Evolutionary conservation across 2,888 invertebrate species (phyloP).

Genomic region (Patella ulyssiponensis): DNA sequence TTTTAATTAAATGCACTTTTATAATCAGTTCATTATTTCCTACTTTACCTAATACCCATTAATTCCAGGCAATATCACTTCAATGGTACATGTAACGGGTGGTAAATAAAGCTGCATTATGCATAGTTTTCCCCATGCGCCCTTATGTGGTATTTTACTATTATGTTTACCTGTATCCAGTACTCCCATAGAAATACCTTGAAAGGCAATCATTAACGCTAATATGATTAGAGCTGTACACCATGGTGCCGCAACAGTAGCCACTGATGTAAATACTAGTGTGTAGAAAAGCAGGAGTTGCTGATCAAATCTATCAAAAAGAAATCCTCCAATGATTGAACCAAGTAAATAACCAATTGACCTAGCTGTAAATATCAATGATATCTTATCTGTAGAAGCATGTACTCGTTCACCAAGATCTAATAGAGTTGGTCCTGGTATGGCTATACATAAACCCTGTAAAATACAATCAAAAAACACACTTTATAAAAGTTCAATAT

Average conservation of each 20-base stretch:
- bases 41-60: no score
- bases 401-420: slow-evolving; percentile 68
- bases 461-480: slow-evolving; percentile 28
- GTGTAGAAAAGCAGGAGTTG: slow-evolving; percentile 71
- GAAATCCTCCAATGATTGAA: slow-evolving; percentile 69
- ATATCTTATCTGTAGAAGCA: slow-evolving; percentile 64
- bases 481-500: not conserved
- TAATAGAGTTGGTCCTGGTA: slow-evolving; percentile 72
- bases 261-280: slow-evolving; percentile 69
- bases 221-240: slow-evolving; percentile 65
- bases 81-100: no score
- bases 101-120: no score
- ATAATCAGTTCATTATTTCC: no score
- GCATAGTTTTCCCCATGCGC: no score
- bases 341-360: slow-evolving; percentile 73
- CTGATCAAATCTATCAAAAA: slow-evolving; percentile 69
- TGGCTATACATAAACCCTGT: slow-evolving; percentile 72
- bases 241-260: slow-evolving; percentile 72
- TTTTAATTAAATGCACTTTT: no score
- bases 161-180: slow-evolving; percentile 59
- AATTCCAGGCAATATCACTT: no score
- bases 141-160: no score
- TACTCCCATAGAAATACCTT: slow-evolving; percentile 73
- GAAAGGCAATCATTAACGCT: slow-evolving; percentile 66
- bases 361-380: slow-evolving; percentile 70